These are phyloP conservation scores for Agrotis segetum DNA, from an alignment of 2,888 invertebrate genomes.

Conservation along the genomic window DNA sequence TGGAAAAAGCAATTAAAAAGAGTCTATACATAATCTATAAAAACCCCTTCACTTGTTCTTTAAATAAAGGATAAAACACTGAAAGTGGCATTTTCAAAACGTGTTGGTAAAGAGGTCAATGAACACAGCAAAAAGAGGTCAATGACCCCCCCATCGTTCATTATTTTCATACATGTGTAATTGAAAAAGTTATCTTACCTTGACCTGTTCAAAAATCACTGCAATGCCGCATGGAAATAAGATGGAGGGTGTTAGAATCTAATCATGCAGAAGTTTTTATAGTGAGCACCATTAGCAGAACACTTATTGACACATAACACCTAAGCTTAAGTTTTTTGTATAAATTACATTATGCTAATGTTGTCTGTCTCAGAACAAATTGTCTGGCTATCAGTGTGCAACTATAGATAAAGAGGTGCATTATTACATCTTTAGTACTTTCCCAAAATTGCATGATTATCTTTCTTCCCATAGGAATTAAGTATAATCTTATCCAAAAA, in stretches of 20 bases:
- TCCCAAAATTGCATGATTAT: neutral
- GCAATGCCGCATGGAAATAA: slow-evolving; percentile 72
- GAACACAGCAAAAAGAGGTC: slow-evolving; percentile 86
- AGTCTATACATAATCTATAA: slow-evolving; percentile 14
- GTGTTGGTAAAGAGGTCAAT: slow-evolving; percentile 85
- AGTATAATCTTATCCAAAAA: slow-evolving; percentile 6
- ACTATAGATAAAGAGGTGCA: slow-evolving; percentile 3
- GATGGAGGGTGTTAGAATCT: slow-evolving; percentile 31
- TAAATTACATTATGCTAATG: slow-evolving; percentile 41
- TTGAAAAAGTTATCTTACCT: slow-evolving; percentile 69
- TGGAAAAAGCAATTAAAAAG: slow-evolving; percentile 46
- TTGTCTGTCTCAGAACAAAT: slow-evolving; percentile 9
- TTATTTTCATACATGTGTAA: slow-evolving; percentile 77
- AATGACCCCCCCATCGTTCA: slow-evolving; percentile 79
- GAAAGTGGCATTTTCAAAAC: slow-evolving; percentile 76
- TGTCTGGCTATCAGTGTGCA: slow-evolving; percentile 7
- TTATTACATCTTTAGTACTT: neutral
- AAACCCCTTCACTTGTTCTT: slow-evolving; percentile 53
- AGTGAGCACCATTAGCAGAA: slow-evolving; percentile 27
- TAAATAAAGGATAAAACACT: slow-evolving; percentile 67
- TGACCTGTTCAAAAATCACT: slow-evolving; percentile 62
- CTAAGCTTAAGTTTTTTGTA: slow-evolving; percentile 27
- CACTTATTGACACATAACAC: slow-evolving; percentile 22
- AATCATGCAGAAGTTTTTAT: slow-evolving; percentile 33
- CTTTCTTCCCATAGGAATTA: slow-evolving; percentile 1